These are phyloP conservation scores for Cotesia typhae DNA, from an alignment of 1,140 invertebrate species.

Conservation along the genomic window DNA sequence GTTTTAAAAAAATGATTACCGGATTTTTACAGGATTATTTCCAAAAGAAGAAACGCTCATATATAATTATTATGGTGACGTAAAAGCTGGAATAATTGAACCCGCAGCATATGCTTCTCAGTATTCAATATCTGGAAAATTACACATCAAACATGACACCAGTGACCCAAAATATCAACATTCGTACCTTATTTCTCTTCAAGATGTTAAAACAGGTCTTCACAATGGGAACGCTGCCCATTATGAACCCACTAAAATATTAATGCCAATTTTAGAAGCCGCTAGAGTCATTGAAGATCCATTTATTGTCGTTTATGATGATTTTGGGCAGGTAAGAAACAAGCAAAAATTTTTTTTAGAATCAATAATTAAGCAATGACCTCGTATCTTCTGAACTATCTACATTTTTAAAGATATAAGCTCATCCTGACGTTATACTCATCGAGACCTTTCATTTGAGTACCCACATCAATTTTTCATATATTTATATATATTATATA, in stretches of 20 bases:
- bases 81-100: conserved; percentile 53
- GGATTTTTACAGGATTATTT: conserved; percentile 42
- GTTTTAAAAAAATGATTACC: no score
- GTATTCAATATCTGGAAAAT: conserved; percentile 51
- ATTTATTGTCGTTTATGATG: conserved; percentile 51
- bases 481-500: no score
- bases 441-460: no score
- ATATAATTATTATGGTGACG: conserved; percentile 57
- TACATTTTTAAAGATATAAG: no score
- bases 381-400: no score
- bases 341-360: not conserved
- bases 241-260: not conserved
- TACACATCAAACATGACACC: conserved; percentile 49
- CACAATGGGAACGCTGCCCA: conserved; percentile 49
- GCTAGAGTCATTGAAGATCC: conserved; percentile 47
- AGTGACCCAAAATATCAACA: conserved; percentile 42
- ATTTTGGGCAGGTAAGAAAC: conserved; percentile 1
- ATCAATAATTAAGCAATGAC: not conserved
- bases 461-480: no score
- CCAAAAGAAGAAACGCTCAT: conserved; percentile 53
- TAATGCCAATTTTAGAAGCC: conserved; percentile 38
- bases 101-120: conserved; percentile 55
- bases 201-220: conserved; percentile 52
- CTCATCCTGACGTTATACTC: no score
- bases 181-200: conserved; percentile 48